These are phyloP conservation scores for Syritta pipiens DNA, from an alignment of 2,888 invertebrate species.

Conservation along the genomic window DNA sequence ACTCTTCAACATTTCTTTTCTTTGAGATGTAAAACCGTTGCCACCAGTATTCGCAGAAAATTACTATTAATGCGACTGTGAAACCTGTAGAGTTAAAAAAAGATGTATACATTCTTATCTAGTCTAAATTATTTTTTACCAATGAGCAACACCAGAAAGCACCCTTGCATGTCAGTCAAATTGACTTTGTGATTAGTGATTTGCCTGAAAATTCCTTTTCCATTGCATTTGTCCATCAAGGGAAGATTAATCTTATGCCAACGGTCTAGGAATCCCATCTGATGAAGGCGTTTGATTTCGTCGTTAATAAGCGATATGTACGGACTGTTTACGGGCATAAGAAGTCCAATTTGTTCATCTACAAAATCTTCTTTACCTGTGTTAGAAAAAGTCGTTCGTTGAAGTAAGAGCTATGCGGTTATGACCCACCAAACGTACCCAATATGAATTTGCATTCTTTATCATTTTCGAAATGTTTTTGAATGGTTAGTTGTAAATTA, in stretches of 20 bases:
- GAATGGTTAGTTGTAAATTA: slow-evolving; percentile 86
- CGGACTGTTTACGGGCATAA: slow-evolving; percentile 87
- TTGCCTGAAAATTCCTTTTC: slow-evolving; percentile 82
- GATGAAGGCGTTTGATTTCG: slow-evolving; percentile 89
- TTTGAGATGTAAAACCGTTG: slow-evolving; percentile 67
- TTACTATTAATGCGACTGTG: slow-evolving; percentile 71
- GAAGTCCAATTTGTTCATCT: slow-evolving; percentile 88
- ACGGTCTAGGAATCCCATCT: slow-evolving; percentile 90
- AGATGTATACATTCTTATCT: background rate
- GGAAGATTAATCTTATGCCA: slow-evolving; percentile 90
- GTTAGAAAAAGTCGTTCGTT: too few species aligned
- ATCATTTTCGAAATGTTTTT: slow-evolving; percentile 83
- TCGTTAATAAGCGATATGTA: slow-evolving; percentile 88
- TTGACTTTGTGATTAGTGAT: slow-evolving; percentile 94
- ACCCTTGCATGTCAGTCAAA: slow-evolving; percentile 94
- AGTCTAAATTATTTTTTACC: slow-evolving; percentile 81
- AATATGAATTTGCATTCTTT: slow-evolving; percentile 88
- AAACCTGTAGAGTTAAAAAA: slow-evolving; percentile 70
- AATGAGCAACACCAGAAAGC: slow-evolving; percentile 90
- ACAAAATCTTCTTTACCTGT: slow-evolving; percentile 87
- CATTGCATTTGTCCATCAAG: slow-evolving; percentile 89
- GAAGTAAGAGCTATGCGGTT: too few species aligned
- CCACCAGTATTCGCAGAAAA: slow-evolving; percentile 73
- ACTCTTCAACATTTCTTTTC: slow-evolving; percentile 24
- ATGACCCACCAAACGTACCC: too few species aligned